Evolutionary conservation across 1,140 invertebrate genomes (phyloP).

Genomic region (Papilio helenus): DNA sequence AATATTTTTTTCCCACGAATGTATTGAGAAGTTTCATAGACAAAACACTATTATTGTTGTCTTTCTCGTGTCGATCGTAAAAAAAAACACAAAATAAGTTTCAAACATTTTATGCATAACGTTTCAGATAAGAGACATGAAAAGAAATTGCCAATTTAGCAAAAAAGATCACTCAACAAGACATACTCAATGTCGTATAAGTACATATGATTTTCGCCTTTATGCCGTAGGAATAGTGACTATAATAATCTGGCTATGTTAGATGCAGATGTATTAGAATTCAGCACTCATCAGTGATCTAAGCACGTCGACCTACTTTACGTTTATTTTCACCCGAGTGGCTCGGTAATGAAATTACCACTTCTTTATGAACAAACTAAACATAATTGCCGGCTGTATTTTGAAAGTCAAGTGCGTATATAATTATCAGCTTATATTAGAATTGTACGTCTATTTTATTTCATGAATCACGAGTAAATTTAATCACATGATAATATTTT

Average conservation of each 20-base stretch:
- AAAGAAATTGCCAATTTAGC: conserved; percentile 10
- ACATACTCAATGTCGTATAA: not conserved
- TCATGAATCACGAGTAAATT: not conserved
- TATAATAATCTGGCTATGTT: not conserved
- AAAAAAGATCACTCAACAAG: not conserved
- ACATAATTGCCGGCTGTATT: conserved; percentile 5
- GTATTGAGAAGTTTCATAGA: not conserved
- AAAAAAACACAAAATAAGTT: not conserved
- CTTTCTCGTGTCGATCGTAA: not conserved
- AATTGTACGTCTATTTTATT: not conserved
- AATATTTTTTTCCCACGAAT: too few species aligned
- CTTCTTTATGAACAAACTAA: conserved; percentile 12
- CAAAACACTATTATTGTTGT: too few species aligned
- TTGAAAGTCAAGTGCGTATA: conserved; percentile 25
- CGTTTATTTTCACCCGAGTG: conserved; percentile 21
- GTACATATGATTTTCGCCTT: not conserved
- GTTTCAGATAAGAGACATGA: not conserved
- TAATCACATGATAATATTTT: not conserved
- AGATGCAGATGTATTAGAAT: conserved; percentile 10
- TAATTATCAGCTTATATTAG: not conserved
- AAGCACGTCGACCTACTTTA: conserved; percentile 27
- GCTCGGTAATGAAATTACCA: conserved; percentile 32
- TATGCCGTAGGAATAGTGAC: not conserved
- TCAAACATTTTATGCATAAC: not conserved
- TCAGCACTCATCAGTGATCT: conserved; percentile 30